phyloP scores from a whole-genome alignment of 1,140 invertebrate species.

The Papilio dardanus region DNA sequence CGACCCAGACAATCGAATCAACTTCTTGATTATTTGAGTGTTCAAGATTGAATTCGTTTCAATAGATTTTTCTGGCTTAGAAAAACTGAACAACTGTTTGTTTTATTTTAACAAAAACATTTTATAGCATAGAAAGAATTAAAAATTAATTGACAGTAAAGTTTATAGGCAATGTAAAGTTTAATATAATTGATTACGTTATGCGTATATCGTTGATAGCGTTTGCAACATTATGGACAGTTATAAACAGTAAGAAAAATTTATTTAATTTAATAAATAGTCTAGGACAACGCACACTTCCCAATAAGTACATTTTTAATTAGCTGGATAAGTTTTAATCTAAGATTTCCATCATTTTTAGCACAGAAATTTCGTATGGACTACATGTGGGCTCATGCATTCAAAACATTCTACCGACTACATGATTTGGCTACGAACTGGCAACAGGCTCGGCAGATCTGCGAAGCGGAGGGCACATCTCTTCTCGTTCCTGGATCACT shows the following conservation, averaged over 20 bases:
- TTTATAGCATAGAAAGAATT: background rate
- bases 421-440: conserved; percentile 63
- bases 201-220: conserved; percentile 15
- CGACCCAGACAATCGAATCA: conserved; percentile 58
- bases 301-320: background rate
- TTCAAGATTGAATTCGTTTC: conserved; percentile 49
- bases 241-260: conserved; percentile 24
- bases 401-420: conserved; percentile 61
- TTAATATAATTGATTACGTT: background rate
- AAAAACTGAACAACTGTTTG: background rate
- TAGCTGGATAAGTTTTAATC: background rate
- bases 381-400: conserved; percentile 65
- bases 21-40: conserved; percentile 47
- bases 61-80: background rate
- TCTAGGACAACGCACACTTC: too few species aligned
- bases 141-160: conserved; percentile 10
- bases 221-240: conserved; percentile 27
- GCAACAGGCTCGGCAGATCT: conserved; percentile 62
- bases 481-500: conserved; percentile 58
- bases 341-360: conserved; percentile 37
- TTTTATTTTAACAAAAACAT: background rate
- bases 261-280: background rate
- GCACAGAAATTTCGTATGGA: conserved; percentile 66
- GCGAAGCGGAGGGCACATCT: conserved; percentile 62
- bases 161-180: background rate